Percentiles rank a stretch among this genome's conserved stretches.
These are phyloP conservation scores for Discoglossus pictus DNA, from an alignment of 2,797 vertebrate genomes.

Conservation along the genomic window DNA sequence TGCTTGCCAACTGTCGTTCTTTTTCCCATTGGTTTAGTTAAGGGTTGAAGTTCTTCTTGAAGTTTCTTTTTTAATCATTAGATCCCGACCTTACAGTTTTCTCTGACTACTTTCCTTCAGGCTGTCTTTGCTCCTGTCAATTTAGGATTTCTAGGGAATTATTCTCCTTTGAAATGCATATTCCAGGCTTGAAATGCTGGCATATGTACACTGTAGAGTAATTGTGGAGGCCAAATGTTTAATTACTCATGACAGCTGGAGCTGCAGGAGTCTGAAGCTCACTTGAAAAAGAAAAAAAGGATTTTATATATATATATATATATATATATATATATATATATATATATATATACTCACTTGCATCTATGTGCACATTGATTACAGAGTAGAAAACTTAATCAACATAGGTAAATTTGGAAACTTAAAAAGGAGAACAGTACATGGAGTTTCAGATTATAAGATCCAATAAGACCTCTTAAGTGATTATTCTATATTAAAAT, in stretches of 20 bases:
- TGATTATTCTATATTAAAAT: too few species aligned
- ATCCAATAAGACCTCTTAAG: too few species aligned
- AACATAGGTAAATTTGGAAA: too few species aligned
- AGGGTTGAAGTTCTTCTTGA: conserved; percentile 83
- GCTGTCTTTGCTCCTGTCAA: conserved; percentile 88
- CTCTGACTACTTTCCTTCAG: conserved; percentile 81
- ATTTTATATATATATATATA: conserved; percentile 13
- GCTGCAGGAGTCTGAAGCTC: conserved; percentile 83
- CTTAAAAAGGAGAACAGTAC: too few species aligned
- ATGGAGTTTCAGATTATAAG: too few species aligned
- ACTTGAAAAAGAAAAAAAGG: conserved; percentile 71
- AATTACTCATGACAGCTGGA: conserved; percentile 98
- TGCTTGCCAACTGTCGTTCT: conserved; percentile 77
- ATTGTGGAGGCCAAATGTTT: conserved; percentile 98
- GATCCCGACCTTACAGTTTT: conserved; percentile 85
- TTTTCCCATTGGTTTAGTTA: conserved; percentile 84
- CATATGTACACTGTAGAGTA: conserved; percentile 93
- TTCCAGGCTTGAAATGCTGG: conserved; percentile 85
- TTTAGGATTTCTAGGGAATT: conserved; percentile 89
- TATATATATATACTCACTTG: too few species aligned
- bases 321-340: too few species aligned
- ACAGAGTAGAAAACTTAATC: too few species aligned
- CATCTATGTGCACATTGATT: background rate
- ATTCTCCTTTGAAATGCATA: conserved; percentile 96
- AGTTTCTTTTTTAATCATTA: conserved; percentile 89